Conservation (phyloP, 2,888 invertebrate genomes). For the Spilarctia lutea region DNA sequence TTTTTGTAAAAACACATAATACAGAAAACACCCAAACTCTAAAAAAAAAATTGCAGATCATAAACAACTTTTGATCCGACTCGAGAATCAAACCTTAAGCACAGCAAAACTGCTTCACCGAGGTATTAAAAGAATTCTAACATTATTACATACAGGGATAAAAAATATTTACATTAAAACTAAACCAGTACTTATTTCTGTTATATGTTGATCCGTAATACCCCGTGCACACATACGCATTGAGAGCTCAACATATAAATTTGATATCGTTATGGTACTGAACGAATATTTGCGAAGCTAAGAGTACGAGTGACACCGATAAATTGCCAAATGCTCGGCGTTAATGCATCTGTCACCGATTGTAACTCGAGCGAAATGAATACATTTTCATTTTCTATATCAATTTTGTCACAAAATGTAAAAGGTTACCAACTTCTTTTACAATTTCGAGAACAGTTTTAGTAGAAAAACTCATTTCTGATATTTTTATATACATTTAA, state of each 20-base stretch:
- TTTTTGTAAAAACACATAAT: no score
- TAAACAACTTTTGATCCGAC: no score
- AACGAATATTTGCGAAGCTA: conserved; percentile 39
- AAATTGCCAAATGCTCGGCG: conserved; percentile 54
- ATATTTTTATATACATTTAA: no score
- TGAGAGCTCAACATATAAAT: conserved; percentile 7
- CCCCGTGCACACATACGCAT: neutral
- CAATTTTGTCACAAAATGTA: conserved; percentile 45
- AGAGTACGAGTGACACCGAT: conserved; percentile 50
- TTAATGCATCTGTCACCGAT: conserved; percentile 74
- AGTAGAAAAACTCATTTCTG: no score
- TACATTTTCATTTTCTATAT: conserved; percentile 68
- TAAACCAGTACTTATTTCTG: neutral
- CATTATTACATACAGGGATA: neutral
- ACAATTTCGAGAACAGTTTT: neutral
- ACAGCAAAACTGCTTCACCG: no score
- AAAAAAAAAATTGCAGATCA: no score
- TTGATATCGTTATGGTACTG: neutral
- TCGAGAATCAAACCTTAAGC: no score
- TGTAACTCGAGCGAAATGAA: conserved; percentile 67
- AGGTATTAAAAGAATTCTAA: no score
- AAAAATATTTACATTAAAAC: neutral
- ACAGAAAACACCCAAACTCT: no score
- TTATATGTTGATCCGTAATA: neutral
- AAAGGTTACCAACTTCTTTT: conserved; percentile 12